Base-by-base conservation (phyloP, 2,888 invertebrate genomes). In the Cactoblastis cactorum region DNA sequence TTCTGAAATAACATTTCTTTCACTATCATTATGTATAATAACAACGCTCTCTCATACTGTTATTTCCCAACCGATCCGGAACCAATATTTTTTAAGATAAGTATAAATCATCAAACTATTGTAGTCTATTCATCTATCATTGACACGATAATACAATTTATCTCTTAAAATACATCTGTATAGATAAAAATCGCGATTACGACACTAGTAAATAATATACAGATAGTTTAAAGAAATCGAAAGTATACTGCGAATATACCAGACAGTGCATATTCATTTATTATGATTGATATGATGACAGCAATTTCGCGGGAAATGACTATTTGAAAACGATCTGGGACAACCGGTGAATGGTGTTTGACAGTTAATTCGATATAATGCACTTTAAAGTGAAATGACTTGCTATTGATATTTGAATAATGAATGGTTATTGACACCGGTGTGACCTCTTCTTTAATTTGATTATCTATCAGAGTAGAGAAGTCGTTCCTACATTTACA, bases 281-380 rank as follows among this genome's bases (percentile, higher is more conserved):
- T 11, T 35, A 33, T 47, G 47, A 47, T 47, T 37, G 47, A 47
- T 37, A 35, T 14, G 35, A 47, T 47, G 47, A 47, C 47, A 47
- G 22, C 47, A 8, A 35, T 47, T 47, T 35, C 35, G 19, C 35
- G 19, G 15, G 43, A 43, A 43, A 17, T 37, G 22, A 22, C 37
- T 37, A 22, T 45, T 33, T 28, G 28, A 15, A 28, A 22, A 22
- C 22, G 37, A 47, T 47, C 22, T 8, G 35, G 47, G 22, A 46
- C 47, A 35, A 8, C 22, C 24, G 47, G 14, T 46, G 17, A 19
- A 14, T 37, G 47, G 14, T 46, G 17, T 14, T 14, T 34, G 19
- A 34, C 11, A 34, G 46, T 47, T 46, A 19, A 47, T 37, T 22
- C 22, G 37, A 47, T 28, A 28, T 35, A 35, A 15, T 47, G 17